These are phyloP conservation scores for Gila robusta DNA, from an alignment of 2,797 vertebrate species.

Conservation along the genomic window DNA sequence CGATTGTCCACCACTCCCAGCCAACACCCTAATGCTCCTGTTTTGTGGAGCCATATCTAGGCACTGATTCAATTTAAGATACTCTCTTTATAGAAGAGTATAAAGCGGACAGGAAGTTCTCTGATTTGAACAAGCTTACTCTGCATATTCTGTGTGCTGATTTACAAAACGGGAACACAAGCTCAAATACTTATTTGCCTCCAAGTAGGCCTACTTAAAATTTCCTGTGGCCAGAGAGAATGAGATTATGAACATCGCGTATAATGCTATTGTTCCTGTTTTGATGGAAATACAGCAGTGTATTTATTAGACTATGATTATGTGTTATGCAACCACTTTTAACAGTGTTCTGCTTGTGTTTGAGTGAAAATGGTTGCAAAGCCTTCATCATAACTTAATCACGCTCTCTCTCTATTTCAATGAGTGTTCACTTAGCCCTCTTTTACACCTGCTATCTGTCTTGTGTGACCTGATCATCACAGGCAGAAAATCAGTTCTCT, in stretches of 20 bases:
- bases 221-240: constrained; percentile 42
- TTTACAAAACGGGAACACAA: constrained; percentile 2
- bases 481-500: background rate
- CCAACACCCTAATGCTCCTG: constrained; percentile 39
- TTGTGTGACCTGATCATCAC: background rate
- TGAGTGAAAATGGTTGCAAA: constrained; percentile 13
- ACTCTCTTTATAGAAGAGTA: background rate
- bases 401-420: background rate
- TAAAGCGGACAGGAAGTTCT: constrained; percentile 19
- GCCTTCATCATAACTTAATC: background rate
- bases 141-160: constrained; percentile 14
- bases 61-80: constrained; percentile 38
- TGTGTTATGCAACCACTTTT: constrained; percentile 42
- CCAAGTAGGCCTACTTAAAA: constrained; percentile 30
- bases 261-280: constrained; percentile 49
- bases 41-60: background rate
- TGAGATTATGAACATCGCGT: constrained; percentile 48
- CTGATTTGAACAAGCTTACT: constrained; percentile 25
- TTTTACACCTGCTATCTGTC: background rate
- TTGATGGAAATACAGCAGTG: constrained; percentile 44
- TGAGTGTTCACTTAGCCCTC: background rate
- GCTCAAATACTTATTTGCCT: constrained; percentile 15
- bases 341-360: background rate
- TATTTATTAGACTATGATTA: constrained; percentile 31
- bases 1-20: constrained; percentile 19